These are phyloP conservation scores for Lasioglossum baleicum DNA, from an alignment of 1,140 invertebrate species.

Conservation along the genomic window DNA sequence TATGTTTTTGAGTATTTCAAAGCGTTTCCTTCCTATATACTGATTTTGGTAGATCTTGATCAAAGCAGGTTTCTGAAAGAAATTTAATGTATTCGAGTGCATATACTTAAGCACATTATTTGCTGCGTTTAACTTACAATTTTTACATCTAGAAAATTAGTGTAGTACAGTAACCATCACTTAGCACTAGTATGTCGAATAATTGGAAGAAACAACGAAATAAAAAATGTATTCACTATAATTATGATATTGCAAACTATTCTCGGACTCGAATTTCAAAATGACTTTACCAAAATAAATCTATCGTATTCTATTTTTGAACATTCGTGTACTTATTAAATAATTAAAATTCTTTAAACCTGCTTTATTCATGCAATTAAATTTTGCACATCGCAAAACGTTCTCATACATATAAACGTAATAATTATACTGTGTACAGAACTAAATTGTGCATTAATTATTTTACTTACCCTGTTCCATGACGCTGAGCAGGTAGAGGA, in stretches of 20 bases:
- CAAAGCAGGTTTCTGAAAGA: constrained; percentile 52
- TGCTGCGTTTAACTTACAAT: constrained; percentile 18
- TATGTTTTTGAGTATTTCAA: constrained; percentile 1
- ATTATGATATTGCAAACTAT: neutral
- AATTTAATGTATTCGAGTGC: constrained; percentile 35
- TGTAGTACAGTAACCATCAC: neutral
- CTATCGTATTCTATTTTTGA: neutral
- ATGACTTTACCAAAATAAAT: constrained; percentile 1
- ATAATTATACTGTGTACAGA: constrained; percentile 21
- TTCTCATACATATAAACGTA: constrained; percentile 17
- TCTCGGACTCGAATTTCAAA: constrained; percentile 10
- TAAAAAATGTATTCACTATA: constrained; percentile 9
- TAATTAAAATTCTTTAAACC: constrained; percentile 49
- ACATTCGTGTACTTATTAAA: constrained; percentile 11
- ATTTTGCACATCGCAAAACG: constrained; percentile 27
- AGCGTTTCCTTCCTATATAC: constrained; percentile 20
- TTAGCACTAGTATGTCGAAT: constrained; percentile 9
- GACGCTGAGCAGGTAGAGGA: constrained; percentile 72
- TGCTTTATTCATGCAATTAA: constrained; percentile 49
- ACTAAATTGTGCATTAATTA: constrained; percentile 22
- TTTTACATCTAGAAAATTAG: constrained; percentile 28
- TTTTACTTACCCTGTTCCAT: constrained; percentile 77
- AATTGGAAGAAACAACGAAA: constrained; percentile 9
- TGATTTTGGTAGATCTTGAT: constrained; percentile 42
- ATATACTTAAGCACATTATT: constrained; percentile 25